phyloP scores from a whole-genome alignment of 2,797 vertebrate genomes.

The Scolopax bukidnonensis region DNA sequence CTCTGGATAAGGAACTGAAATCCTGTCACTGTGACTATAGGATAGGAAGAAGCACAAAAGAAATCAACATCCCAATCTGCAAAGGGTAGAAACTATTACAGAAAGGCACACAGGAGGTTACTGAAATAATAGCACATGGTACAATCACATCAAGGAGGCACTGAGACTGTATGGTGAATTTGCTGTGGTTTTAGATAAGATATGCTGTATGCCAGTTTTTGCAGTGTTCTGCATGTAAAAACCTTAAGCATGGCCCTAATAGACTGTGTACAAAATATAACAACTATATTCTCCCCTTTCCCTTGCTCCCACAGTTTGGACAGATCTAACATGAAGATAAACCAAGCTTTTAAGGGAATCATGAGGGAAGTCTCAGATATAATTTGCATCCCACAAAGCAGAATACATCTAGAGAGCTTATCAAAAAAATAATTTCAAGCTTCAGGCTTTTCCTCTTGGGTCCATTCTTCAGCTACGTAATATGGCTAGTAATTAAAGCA shows the following conservation, averaged over 20 bases:
- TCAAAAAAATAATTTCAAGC: neutral
- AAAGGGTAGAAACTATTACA: neutral
- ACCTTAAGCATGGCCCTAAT: neutral
- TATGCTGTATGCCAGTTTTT: neutral
- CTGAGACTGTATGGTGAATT: neutral
- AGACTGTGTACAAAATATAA: neutral
- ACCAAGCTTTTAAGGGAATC: neutral
- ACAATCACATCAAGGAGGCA: neutral
- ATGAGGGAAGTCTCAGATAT: neutral
- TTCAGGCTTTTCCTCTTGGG: neutral
- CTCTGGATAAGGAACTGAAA: neutral
- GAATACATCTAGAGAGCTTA: neutral
- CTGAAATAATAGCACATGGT: neutral
- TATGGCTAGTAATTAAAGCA: neutral
- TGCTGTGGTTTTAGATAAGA: neutral
- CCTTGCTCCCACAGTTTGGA: neutral
- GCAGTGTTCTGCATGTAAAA: neutral
- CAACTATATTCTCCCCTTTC: neutral
- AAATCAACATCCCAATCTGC: neutral
- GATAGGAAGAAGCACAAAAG: neutral
- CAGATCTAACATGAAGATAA: neutral
- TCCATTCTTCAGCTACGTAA: neutral
- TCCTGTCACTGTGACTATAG: neutral
- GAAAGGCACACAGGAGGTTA: neutral
- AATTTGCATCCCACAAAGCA: neutral